These are phyloP conservation scores for Mimumesa dahlbomi DNA, from an alignment of 2,888 invertebrate species.

Conservation along the genomic window DNA sequence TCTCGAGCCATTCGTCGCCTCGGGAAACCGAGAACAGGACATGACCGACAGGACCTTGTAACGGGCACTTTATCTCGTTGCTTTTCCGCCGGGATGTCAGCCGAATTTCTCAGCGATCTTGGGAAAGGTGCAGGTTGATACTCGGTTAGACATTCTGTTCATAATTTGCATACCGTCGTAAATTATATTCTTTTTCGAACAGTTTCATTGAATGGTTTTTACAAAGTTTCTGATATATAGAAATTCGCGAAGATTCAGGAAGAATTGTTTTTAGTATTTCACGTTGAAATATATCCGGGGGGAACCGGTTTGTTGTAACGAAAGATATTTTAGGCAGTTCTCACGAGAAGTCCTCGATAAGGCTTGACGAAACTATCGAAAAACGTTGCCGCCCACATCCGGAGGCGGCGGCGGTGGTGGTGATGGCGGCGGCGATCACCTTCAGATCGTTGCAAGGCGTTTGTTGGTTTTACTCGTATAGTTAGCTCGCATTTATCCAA, in stretches of 20 bases:
- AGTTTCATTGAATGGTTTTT: too few relatives aligned
- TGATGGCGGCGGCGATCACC: constrained; percentile 55
- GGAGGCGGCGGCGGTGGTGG: constrained; percentile 56
- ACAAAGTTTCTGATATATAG: too few relatives aligned
- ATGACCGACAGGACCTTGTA: constrained; percentile 6
- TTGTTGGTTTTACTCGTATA: constrained; percentile 63
- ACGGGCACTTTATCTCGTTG: constrained; percentile 19
- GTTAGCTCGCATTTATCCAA: constrained; percentile 58
- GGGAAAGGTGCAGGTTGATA: constrained; percentile 10
- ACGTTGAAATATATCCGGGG: background rate
- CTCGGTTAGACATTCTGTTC: background rate
- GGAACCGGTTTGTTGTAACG: constrained; percentile 10
- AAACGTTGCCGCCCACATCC: constrained; percentile 68
- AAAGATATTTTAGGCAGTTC: constrained; percentile 44
- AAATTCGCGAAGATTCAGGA: too few relatives aligned
- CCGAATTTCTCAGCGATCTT: constrained; percentile 5
- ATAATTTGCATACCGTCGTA: constrained; percentile 1
- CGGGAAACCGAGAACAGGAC: constrained; percentile 18
- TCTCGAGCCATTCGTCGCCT: constrained; percentile 56
- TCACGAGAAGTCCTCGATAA: constrained; percentile 58
- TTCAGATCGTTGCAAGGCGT: constrained; percentile 58
- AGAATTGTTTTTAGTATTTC: too few relatives aligned
- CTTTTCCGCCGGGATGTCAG: constrained; percentile 7
- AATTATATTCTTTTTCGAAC: too few relatives aligned
- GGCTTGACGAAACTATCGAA: constrained; percentile 56